A percentile compares a stretch with the other conserved stretches of the same genome.
Evolutionary conservation across 2,113 vertebrate genomes (phyloP).

Genomic region (Alosa alosa): DNA sequence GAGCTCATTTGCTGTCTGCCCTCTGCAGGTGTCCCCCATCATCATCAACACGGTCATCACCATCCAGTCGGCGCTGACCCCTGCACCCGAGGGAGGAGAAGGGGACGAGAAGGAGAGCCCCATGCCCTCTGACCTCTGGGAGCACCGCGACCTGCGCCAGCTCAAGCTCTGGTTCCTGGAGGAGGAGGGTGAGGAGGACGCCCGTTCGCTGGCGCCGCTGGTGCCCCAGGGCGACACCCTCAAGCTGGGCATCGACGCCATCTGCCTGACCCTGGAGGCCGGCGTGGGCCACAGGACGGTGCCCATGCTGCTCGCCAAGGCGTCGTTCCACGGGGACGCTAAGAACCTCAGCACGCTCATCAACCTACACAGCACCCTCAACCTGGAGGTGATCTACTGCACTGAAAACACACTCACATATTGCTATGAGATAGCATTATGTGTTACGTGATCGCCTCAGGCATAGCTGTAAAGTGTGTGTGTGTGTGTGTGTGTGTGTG

Average conservation of each 20-base stretch:
- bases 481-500: conserved; percentile 31
- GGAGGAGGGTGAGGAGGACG: conserved; percentile 75
- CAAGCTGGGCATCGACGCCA: conserved; percentile 81
- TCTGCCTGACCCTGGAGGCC: conserved; percentile 92
- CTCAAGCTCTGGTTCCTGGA: conserved; percentile 96
- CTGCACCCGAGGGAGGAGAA: conserved; percentile 75
- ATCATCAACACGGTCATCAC: conserved; percentile 97
- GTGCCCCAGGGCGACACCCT: conserved; percentile 83
- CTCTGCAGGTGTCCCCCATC: conserved; percentile 89
- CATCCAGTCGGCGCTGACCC: conserved; percentile 87
- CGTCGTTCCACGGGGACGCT: conserved; percentile 83
- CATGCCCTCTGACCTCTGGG: conserved; percentile 81
- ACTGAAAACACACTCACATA: not conserved
- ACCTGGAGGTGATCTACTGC: conserved; percentile 53
- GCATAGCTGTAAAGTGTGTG: not conserved
- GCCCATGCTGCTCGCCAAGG: conserved; percentile 96
- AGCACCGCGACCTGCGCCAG: conserved; percentile 79
- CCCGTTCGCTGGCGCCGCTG: conserved; percentile 64
- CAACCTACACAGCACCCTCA: conserved; percentile 81
- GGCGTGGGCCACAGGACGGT: conserved; percentile 92
- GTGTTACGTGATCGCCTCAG: not conserved
- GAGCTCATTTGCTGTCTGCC: not conserved
- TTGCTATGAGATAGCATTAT: not conserved
- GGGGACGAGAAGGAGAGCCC: conserved; percentile 75
- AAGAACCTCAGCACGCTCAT: conserved; percentile 92